These are phyloP conservation scores for Gyrodactylus bullatarudis DNA, from an alignment of 1,140 invertebrate genomes.

Conservation along the genomic window DNA sequence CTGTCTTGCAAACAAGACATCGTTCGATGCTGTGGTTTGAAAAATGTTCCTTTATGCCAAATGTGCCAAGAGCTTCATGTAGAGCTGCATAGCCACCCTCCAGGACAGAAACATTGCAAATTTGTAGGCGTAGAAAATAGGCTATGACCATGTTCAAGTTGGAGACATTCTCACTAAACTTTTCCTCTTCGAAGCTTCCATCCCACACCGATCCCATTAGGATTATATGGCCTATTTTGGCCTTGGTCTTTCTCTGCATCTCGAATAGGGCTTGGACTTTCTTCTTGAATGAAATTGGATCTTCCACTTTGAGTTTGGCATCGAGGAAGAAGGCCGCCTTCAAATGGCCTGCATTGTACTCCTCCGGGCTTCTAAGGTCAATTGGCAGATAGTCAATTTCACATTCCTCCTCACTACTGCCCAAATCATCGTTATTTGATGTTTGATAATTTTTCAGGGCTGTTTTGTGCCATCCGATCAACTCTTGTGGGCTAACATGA, in stretches of 20 bases:
- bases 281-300: slow-evolving; percentile 6
- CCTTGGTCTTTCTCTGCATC: neutral
- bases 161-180: slow-evolving; percentile 43
- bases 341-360: slow-evolving; percentile 77
- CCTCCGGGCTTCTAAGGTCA: slow-evolving; percentile 69
- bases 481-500: slow-evolving; percentile 29
- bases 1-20: neutral
- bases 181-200: neutral
- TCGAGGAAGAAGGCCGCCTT: slow-evolving; percentile 87
- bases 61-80: slow-evolving; percentile 41
- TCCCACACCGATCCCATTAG: neutral
- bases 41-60: neutral
- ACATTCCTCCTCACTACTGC: neutral
- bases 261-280: neutral
- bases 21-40: neutral
- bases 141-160: slow-evolving; percentile 92
- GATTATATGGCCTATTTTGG: neutral
- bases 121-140: slow-evolving; percentile 69
- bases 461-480: slow-evolving; percentile 23
- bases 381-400: slow-evolving; percentile 48
- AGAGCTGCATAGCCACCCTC: slow-evolving; percentile 61
- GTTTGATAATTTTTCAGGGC: no score
- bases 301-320: slow-evolving; percentile 38
- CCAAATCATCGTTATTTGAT: neutral
- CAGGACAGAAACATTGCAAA: slow-evolving; percentile 56